Evolutionary conservation across 2,113 vertebrate species (phyloP).

Genomic region (Empidonax alnorum): DNA sequence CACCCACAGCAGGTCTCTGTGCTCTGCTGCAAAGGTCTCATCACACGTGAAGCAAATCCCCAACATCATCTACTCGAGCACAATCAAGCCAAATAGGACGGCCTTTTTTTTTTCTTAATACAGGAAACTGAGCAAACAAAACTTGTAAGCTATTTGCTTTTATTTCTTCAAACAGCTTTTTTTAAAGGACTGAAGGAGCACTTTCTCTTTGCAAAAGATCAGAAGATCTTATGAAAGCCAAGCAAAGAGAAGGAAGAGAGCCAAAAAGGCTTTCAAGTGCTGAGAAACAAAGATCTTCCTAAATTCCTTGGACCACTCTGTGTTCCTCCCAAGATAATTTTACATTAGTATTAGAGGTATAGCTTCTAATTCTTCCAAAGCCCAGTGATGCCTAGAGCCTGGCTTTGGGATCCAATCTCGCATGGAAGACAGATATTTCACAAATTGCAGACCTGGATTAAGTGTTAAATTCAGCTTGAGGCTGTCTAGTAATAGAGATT

Average conservation of each 20-base stretch:
- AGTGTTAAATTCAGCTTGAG: neutral
- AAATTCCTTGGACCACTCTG: neutral
- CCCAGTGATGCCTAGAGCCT: neutral
- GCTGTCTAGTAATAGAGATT: neutral
- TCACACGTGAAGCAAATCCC: neutral
- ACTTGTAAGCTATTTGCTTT: neutral
- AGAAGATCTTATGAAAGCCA: neutral
- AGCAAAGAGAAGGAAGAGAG: neutral
- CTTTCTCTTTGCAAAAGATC: neutral
- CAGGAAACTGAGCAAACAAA: neutral
- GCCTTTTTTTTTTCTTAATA: neutral
- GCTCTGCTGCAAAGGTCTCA: neutral
- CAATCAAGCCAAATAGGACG: neutral
- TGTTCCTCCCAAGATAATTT: neutral
- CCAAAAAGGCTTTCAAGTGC: constrained; percentile 14
- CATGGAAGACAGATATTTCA: neutral
- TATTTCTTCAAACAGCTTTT: neutral
- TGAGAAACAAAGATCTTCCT: constrained; percentile 6
- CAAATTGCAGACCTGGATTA: neutral
- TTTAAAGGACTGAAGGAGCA: neutral
- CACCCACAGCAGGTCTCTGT: neutral
- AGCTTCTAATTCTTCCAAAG: neutral
- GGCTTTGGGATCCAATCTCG: neutral
- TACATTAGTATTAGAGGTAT: neutral
- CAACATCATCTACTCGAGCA: neutral